These are phyloP conservation scores for Ranitomeya variabilis DNA, from an alignment of 2,113 vertebrate genomes.

Conservation along the genomic window DNA sequence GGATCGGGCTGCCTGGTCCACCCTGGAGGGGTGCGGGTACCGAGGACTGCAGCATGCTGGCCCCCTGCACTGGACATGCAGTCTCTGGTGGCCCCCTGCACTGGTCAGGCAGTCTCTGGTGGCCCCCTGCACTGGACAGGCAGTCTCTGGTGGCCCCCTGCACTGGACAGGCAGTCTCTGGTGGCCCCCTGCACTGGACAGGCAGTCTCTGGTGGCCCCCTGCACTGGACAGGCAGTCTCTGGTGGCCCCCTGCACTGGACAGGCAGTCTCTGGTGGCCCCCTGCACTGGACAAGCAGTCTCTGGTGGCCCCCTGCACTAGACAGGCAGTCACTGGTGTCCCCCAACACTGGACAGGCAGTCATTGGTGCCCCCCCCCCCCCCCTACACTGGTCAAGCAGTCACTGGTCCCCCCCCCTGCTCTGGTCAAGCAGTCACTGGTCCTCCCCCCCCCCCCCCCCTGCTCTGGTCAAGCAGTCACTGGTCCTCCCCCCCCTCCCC, in stretches of 20 bases:
- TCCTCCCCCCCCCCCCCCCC: not conserved
- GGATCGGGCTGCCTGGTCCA: not conserved
- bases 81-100: not conserved
- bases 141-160: not conserved
- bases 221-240: not conserved
- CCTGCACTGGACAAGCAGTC: not conserved
- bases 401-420: not conserved
- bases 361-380: too few species aligned
- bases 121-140: slow-evolving; percentile 4
- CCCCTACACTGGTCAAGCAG: too few species aligned
- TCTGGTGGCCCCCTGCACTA: not conserved
- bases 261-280: not conserved
- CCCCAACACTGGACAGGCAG: not conserved
- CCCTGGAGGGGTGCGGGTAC: not conserved
- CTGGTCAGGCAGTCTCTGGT: not conserved
- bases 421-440: too few species aligned
- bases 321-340: not conserved
- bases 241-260: not conserved
- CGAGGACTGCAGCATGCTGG: slow-evolving; percentile 2
- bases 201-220: not conserved
- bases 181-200: not conserved
- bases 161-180: not conserved
- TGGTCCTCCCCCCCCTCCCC: too few species aligned
- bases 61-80: not conserved
- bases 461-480: not conserved